Percentiles rank a stretch among this genome's conserved stretches.
phyloP scores from a whole-genome alignment of 2,888 invertebrate species.

The Arrhopalites spinosus region DNA sequence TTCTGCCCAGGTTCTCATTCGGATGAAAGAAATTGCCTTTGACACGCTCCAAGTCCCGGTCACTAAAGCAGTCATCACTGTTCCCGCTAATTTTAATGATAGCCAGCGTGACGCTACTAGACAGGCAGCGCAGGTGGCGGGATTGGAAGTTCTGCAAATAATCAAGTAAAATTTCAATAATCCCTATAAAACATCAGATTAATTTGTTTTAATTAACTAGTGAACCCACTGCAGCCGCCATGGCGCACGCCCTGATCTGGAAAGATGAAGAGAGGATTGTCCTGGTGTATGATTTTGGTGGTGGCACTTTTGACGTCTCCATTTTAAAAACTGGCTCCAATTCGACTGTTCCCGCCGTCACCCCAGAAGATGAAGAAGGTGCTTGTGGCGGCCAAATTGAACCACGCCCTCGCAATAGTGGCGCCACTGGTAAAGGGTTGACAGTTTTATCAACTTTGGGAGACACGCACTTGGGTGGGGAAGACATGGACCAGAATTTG shows the following conservation, averaged over 20 bases:
- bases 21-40: background rate
- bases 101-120: background rate
- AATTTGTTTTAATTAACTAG: too few species aligned
- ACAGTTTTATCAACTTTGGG: background rate
- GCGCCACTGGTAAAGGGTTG: too few species aligned
- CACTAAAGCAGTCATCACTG: background rate
- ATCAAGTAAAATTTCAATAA: too few species aligned
- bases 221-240: constrained; percentile 12
- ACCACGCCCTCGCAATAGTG: background rate
- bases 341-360: background rate
- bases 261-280: constrained; percentile 2
- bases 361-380: too few species aligned
- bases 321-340: background rate
- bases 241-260: background rate
- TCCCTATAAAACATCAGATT: too few species aligned
- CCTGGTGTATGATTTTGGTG: constrained; percentile 5
- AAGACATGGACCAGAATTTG: background rate
- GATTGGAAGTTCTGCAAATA: constrained; percentile 1
- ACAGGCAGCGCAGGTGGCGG: background rate
- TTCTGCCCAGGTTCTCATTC: background rate
- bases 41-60: background rate
- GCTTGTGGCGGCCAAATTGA: background rate
- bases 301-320: constrained; percentile 13
- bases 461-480: constrained; percentile 2
- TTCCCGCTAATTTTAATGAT: background rate